Conservation (phyloP, 1,140 invertebrate species). For the Lasioglossum albipes region DNA sequence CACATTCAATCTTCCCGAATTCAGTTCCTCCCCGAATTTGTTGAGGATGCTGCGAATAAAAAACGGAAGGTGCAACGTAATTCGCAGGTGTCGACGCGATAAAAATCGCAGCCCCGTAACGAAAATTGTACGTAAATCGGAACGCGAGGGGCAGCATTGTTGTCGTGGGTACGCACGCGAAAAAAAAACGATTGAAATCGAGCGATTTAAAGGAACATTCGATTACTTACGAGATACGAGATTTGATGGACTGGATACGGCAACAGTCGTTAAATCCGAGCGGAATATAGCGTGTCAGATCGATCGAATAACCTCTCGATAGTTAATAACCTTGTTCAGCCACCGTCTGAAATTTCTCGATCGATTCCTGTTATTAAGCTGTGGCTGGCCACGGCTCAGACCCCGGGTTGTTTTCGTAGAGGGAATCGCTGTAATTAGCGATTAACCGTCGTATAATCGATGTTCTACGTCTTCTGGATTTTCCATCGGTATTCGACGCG, state of each 20-base stretch:
- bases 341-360: conserved; percentile 70
- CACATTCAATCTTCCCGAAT: too few species aligned
- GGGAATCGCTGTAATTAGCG: conserved; percentile 72
- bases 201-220: background rate
- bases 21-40: too few species aligned
- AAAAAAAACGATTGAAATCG: background rate
- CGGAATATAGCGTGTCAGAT: conserved; percentile 58
- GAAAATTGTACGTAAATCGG: background rate
- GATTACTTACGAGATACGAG: conserved; percentile 17
- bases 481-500: conserved; percentile 9
- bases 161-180: background rate
- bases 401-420: conserved; percentile 67
- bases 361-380: conserved; percentile 73
- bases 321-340: conserved; percentile 73
- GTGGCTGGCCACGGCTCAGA: conserved; percentile 51
- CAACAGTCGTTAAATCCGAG: conserved; percentile 44
- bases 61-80: too few species aligned
- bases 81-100: too few species aligned
- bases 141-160: background rate
- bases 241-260: conserved; percentile 42
- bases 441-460: conserved; percentile 69
- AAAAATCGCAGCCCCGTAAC: background rate
- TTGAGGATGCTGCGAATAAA: too few species aligned
- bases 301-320: conserved; percentile 63
- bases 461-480: conserved; percentile 36